These are phyloP conservation scores for Raphicerus campestris DNA, from an alignment of 2,113 vertebrate species.

Conservation along the genomic window DNA sequence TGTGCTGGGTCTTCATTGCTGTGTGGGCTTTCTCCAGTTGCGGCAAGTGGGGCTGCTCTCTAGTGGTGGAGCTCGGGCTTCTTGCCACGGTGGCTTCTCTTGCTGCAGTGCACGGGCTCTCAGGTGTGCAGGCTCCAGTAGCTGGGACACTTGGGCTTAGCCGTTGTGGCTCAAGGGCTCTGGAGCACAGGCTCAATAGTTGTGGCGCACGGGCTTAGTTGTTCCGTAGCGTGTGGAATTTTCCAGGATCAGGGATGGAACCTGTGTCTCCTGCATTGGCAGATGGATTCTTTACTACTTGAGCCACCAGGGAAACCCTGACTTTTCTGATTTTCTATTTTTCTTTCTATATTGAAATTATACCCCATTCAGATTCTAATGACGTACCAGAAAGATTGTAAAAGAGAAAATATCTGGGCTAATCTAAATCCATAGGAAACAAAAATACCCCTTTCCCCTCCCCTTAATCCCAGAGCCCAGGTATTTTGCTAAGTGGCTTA, in stretches of 20 bases:
- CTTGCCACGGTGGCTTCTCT: neutral
- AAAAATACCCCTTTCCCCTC: neutral
- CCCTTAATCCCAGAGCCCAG: neutral
- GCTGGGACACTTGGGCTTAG: neutral
- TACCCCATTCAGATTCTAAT: neutral
- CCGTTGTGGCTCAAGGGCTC: neutral
- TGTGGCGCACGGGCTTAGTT: neutral
- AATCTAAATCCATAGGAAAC: neutral
- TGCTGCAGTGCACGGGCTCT: neutral
- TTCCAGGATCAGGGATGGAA: neutral
- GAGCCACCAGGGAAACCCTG: neutral
- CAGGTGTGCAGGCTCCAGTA: neutral
- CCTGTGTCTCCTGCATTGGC: neutral
- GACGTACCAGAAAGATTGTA: neutral
- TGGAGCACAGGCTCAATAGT: neutral
- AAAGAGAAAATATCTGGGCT: conserved; percentile 30
- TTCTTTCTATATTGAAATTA: neutral
- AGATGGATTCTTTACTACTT: neutral
- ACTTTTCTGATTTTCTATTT: neutral
- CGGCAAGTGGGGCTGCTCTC: neutral
- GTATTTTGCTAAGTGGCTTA: conserved; percentile 3
- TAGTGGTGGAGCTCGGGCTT: neutral
- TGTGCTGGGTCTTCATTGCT: neutral
- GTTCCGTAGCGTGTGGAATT: neutral
- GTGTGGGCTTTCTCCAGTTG: neutral